Conservation (phyloP, 37 sponge, comb jelly and placozoan genomes). For the Dysidea cf. avara region DNA sequence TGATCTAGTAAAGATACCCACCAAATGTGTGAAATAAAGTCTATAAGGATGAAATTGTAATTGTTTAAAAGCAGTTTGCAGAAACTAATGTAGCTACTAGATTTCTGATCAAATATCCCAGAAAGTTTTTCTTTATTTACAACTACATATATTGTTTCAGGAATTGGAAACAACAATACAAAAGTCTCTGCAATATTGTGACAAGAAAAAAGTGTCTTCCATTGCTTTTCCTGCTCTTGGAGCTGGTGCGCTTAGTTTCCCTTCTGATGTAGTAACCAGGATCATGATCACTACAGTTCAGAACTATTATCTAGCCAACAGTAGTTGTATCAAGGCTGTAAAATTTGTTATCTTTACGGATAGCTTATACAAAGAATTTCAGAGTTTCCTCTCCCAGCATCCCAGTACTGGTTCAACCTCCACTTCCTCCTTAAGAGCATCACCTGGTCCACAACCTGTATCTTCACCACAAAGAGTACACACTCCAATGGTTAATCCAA, state of each 20-base stretch:
- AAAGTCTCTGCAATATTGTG: conserved; percentile 36
- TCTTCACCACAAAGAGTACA: not conserved
- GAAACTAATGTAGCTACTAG: too few relatives aligned
- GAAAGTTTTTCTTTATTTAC: not conserved
- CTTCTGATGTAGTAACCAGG: conserved; percentile 33
- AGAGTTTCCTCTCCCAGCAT: not conserved
- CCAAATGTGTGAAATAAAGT: too few relatives aligned
- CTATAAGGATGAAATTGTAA: too few relatives aligned
- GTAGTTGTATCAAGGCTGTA: conserved; percentile 6
- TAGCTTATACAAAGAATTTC: conserved; percentile 25
- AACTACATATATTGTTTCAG: conserved; percentile 8
- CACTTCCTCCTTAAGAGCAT: not conserved
- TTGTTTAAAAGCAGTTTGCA: too few relatives aligned
- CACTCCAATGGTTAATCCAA: not conserved
- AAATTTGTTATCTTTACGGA: conserved; percentile 44
- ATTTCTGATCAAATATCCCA: not conserved
- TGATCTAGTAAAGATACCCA: too few relatives aligned
- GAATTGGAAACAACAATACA: conserved; percentile 17
- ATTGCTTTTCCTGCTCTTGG: conserved; percentile 70
- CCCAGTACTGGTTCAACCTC: not conserved
- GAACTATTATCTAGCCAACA: not conserved
- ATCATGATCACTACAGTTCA: conserved; percentile 24
- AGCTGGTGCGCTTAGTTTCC: conserved; percentile 47
- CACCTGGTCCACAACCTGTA: not conserved
- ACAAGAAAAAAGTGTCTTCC: conserved; percentile 1